Percentiles rank a stretch among this genome's conserved stretches.
phyloP scores from a whole-genome alignment of 2,113 vertebrate species.

The Oreochromis niloticus region DNA sequence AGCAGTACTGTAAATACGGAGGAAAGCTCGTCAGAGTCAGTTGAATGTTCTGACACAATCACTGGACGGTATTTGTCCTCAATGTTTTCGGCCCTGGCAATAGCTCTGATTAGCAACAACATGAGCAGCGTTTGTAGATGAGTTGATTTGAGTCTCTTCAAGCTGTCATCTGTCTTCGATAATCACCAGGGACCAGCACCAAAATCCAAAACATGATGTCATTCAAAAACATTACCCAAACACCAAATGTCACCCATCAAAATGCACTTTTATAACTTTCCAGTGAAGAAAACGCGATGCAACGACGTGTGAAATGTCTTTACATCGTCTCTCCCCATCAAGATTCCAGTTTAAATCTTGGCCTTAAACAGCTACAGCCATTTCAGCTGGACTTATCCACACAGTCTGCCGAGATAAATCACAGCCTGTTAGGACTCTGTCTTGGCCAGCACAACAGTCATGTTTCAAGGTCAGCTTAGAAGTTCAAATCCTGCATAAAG shows the following conservation, averaged over 20 bases:
- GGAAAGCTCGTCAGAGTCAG: not conserved
- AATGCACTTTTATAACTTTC: not conserved
- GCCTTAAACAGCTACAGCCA: not conserved
- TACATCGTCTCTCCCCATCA: not conserved
- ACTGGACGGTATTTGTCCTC: not conserved
- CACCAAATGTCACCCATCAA: not conserved
- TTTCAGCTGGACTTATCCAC: constrained; percentile 6
- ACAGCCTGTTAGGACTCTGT: not conserved
- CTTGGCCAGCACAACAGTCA: constrained; percentile 22
- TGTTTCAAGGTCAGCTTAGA: constrained; percentile 45
- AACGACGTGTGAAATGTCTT: not conserved
- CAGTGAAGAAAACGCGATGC: not conserved
- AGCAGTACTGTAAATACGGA: not conserved
- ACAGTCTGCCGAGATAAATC: constrained; percentile 22
- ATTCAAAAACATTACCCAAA: not conserved
- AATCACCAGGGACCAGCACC: not conserved
- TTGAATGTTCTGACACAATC: not conserved
- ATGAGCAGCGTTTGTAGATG: not conserved
- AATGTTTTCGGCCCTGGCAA: not conserved
- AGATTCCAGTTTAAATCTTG: not conserved
- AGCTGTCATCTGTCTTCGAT: constrained; percentile 13
- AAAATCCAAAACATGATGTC: not conserved
- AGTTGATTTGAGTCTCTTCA: not conserved
- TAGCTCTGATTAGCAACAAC: not conserved
- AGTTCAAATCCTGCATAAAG: constrained; percentile 57